phyloP scores from a whole-genome alignment of 2,888 invertebrate genomes.

The Hyposoter didymator region DNA sequence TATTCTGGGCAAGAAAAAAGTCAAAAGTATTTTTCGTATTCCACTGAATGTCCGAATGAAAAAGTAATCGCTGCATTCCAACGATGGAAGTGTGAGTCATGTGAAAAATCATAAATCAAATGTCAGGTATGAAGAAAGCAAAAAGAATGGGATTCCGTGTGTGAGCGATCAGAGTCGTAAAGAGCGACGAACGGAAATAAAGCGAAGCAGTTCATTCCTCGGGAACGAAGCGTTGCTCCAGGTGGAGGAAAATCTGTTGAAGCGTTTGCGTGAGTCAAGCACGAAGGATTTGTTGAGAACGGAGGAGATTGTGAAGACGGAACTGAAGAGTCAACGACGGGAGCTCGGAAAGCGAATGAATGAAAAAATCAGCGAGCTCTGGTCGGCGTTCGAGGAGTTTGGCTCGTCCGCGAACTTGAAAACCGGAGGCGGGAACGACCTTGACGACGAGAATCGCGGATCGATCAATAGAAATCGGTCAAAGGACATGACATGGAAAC shows the following conservation, averaged over 20 bases:
- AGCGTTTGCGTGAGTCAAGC: slow-evolving; percentile 50
- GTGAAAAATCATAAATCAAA: not conserved
- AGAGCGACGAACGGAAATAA: slow-evolving; percentile 38
- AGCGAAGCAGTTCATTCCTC: slow-evolving; percentile 43
- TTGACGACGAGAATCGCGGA: slow-evolving; percentile 11
- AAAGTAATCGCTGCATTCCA: not conserved
- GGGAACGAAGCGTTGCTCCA: slow-evolving; percentile 51
- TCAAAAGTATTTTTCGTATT: not conserved
- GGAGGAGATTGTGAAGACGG: slow-evolving; percentile 63
- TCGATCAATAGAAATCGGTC: slow-evolving; percentile 11
- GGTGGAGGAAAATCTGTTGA: slow-evolving; percentile 60
- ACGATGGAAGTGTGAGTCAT: not conserved
- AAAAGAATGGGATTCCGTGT: slow-evolving; percentile 15
- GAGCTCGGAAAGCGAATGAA: slow-evolving; percentile 64
- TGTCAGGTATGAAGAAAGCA: slow-evolving; percentile 28
- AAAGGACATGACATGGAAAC: slow-evolving; percentile 30
- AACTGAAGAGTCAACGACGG: slow-evolving; percentile 65
- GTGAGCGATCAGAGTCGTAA: slow-evolving; percentile 10
- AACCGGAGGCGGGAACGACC: slow-evolving; percentile 39
- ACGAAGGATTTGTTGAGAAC: slow-evolving; percentile 63
- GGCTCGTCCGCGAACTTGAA: slow-evolving; percentile 25
- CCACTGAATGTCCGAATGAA: not conserved
- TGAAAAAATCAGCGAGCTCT: slow-evolving; percentile 64
- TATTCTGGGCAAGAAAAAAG: not conserved
- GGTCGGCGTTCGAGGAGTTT: slow-evolving; percentile 69